A percentile compares a stretch with the other conserved stretches of the same genome.
These are phyloP conservation scores for Atethmia centrago DNA, from an alignment of 2,888 invertebrate genomes.

Conservation along the genomic window DNA sequence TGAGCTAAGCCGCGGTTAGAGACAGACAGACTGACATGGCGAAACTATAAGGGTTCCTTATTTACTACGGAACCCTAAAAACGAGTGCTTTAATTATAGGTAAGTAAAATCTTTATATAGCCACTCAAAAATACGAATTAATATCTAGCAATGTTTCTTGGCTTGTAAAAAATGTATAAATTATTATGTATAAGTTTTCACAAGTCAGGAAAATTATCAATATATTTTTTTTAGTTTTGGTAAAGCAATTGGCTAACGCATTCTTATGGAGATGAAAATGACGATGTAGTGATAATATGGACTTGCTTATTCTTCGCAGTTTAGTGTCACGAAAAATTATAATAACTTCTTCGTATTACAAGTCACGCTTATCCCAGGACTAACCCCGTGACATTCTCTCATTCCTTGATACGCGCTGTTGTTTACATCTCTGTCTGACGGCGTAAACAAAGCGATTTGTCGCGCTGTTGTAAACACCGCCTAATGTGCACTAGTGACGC, in stretches of 20 bases:
- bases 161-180: not conserved
- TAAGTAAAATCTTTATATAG: not conserved
- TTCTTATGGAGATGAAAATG: not conserved
- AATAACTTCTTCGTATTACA: slow-evolving; percentile 36
- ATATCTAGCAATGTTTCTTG: not conserved
- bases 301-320: not conserved
- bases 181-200: not conserved
- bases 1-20: too few relatives aligned
- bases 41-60: too few relatives aligned
- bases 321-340: not conserved
- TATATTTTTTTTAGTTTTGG: not conserved
- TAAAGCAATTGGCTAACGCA: not conserved
- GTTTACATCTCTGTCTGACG: slow-evolving; percentile 64
- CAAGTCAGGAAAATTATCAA: not conserved
- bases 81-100: not conserved
- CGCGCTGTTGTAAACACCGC: slow-evolving; percentile 70
- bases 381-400: slow-evolving; percentile 42
- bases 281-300: not conserved
- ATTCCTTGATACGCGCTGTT: slow-evolving; percentile 53
- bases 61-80: too few relatives aligned
- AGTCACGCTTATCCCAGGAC: slow-evolving; percentile 51
- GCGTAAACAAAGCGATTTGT: slow-evolving; percentile 75
- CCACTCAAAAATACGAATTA: not conserved
- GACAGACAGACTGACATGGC: too few relatives aligned
- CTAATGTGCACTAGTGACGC: slow-evolving; percentile 62